phyloP scores from a whole-genome alignment of 2,888 invertebrate genomes.

The Tetragonisca angustula region DNA sequence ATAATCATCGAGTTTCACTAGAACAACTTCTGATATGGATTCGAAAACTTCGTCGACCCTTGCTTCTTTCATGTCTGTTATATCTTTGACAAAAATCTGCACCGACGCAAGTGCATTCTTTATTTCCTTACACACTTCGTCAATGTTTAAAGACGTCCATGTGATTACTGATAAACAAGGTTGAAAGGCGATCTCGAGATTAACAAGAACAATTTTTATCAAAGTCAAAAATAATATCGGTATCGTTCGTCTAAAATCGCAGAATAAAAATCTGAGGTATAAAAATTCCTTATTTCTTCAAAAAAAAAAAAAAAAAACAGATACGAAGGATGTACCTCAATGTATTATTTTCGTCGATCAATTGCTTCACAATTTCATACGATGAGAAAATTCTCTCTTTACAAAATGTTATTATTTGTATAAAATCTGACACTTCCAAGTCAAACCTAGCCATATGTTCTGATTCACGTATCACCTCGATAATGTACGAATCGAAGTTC shows the following conservation, averaged over 20 bases:
- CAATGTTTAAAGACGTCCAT: slow-evolving; percentile 92
- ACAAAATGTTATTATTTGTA: slow-evolving; percentile 90
- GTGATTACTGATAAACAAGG: slow-evolving; percentile 91
- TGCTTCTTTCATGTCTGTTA: slow-evolving; percentile 91
- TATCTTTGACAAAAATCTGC: slow-evolving; percentile 88
- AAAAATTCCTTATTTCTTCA: not conserved
- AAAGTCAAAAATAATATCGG: slow-evolving; percentile 89
- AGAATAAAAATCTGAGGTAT: not conserved
- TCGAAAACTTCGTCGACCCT: slow-evolving; percentile 89
- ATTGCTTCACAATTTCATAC: slow-evolving; percentile 86
- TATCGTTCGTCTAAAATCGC: slow-evolving; percentile 83
- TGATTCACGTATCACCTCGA: slow-evolving; percentile 91
- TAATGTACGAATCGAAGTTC: slow-evolving; percentile 90
- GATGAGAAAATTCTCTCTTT: slow-evolving; percentile 88
- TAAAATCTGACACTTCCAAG: slow-evolving; percentile 90
- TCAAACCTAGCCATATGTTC: slow-evolving; percentile 92
- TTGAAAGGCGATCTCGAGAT: slow-evolving; percentile 89
- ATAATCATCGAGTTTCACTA: slow-evolving; percentile 87
- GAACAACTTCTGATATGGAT: slow-evolving; percentile 86
- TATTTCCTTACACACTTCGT: slow-evolving; percentile 87
- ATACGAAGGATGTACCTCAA: slow-evolving; percentile 68
- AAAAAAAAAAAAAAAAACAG: no score
- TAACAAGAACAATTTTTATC: slow-evolving; percentile 88
- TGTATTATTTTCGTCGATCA: slow-evolving; percentile 87
- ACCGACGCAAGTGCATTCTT: slow-evolving; percentile 86